These are phyloP conservation scores for Gavia stellata DNA, from an alignment of 2,113 vertebrate genomes.

Conservation along the genomic window DNA sequence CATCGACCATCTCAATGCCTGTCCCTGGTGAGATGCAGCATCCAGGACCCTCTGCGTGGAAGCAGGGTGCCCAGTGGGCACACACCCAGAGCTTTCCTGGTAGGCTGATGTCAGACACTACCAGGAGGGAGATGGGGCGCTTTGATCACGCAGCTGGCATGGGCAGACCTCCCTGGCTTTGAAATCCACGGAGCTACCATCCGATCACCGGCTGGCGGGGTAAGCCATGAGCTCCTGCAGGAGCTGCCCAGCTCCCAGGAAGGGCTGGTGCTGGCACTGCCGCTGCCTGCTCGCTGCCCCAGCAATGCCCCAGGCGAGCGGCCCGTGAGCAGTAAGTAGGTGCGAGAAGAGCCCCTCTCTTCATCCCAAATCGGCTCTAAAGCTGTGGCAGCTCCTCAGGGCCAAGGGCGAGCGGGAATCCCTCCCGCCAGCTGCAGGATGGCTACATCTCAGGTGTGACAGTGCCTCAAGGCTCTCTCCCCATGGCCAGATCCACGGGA, in stretches of 20 bases:
- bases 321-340: accelerated
- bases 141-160: not conserved
- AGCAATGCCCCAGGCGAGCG: accelerated
- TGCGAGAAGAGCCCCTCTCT: not conserved
- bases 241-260: not conserved
- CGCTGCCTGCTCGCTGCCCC: not conserved
- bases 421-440: not conserved
- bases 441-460: accelerated
- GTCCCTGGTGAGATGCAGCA: not conserved
- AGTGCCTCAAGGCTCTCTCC: not conserved
- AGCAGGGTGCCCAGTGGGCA: accelerated
- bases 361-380: not conserved
- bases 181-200: not conserved
- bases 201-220: not conserved
- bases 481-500: not conserved
- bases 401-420: not conserved
- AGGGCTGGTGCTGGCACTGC: not conserved
- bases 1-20: not conserved
- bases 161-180: not conserved
- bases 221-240: not conserved
- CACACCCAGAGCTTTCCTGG: not conserved
- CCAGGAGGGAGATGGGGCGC: not conserved
- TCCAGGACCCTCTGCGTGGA: not conserved
- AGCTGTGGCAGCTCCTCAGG: not conserved
- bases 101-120: not conserved